Conservation (phyloP, 2,113 vertebrate genomes). For the Equus quagga region DNA sequence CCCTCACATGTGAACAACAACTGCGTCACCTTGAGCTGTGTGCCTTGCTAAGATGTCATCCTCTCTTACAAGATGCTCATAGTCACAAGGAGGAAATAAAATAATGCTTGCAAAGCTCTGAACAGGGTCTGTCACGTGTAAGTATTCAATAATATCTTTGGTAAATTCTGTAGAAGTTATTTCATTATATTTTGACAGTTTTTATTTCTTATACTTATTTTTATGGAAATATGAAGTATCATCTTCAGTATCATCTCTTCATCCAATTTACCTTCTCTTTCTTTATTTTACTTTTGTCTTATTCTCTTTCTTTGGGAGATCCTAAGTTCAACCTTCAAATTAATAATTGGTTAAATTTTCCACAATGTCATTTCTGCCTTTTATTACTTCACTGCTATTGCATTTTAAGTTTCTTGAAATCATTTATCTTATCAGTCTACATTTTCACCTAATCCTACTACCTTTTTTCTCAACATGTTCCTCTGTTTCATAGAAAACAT, state of each 20-base stretch:
- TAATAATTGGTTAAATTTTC: background rate
- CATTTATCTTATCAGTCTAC: background rate
- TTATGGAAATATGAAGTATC: background rate
- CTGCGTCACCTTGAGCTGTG: background rate
- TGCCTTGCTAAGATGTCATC: background rate
- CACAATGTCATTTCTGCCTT: background rate
- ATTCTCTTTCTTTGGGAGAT: background rate
- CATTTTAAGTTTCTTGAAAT: background rate
- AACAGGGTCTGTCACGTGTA: background rate
- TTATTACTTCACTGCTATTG: background rate
- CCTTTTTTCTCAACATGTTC: background rate
- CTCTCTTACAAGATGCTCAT: background rate
- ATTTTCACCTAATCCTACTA: background rate
- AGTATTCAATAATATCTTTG: background rate
- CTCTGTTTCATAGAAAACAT: background rate
- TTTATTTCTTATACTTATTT: background rate
- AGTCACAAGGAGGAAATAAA: background rate
- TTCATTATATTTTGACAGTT: background rate
- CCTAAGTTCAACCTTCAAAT: background rate
- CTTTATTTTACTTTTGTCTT: constrained; percentile 33
- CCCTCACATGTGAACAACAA: background rate
- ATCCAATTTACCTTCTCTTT: background rate
- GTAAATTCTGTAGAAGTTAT: background rate
- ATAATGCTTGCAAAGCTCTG: background rate
- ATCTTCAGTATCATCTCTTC: background rate